phyloP scores from a whole-genome alignment of 2,113 vertebrate genomes.

The Phrynocephalus versicolor region DNA sequence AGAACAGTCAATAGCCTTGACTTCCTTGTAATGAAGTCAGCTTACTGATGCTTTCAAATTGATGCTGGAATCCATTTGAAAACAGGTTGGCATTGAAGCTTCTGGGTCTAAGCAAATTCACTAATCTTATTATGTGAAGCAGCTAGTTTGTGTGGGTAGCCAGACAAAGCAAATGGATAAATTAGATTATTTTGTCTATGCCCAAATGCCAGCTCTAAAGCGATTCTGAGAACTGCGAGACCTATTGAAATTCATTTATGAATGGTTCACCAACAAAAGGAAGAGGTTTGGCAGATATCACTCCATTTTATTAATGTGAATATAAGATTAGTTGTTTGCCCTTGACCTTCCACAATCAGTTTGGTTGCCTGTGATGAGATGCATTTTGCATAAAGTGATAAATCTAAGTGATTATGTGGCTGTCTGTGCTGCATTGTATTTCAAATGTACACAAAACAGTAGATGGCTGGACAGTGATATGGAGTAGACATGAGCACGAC shows the following conservation, averaged over 20 bases:
- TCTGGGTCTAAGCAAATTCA: conserved; percentile 45
- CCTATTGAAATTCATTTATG: conserved; percentile 24
- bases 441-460: too few relatives aligned
- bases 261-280: conserved; percentile 16
- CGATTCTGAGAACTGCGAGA: background rate
- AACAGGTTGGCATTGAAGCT: conserved; percentile 32
- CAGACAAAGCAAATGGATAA: conserved; percentile 38
- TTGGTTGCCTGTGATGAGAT: background rate
- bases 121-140: conserved; percentile 14
- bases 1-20: conserved; percentile 25
- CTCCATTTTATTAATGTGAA: conserved; percentile 15
- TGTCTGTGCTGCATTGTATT: background rate
- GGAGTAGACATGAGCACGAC: too few relatives aligned
- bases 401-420: background rate
- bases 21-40: background rate
- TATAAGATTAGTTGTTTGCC: background rate
- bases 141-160: conserved; percentile 21
- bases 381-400: background rate
- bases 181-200: conserved; percentile 40
- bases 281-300: background rate
- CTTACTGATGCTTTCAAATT: conserved; percentile 30
- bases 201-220: conserved; percentile 37
- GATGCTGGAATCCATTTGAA: conserved; percentile 33
- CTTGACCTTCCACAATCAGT: background rate
- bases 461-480: too few relatives aligned